Percentiles rank a stretch among this genome's conserved stretches.
Evolutionary conservation across 2,113 vertebrate species (phyloP).

Genomic region (Petrocephalus microphthalmus): DNA sequence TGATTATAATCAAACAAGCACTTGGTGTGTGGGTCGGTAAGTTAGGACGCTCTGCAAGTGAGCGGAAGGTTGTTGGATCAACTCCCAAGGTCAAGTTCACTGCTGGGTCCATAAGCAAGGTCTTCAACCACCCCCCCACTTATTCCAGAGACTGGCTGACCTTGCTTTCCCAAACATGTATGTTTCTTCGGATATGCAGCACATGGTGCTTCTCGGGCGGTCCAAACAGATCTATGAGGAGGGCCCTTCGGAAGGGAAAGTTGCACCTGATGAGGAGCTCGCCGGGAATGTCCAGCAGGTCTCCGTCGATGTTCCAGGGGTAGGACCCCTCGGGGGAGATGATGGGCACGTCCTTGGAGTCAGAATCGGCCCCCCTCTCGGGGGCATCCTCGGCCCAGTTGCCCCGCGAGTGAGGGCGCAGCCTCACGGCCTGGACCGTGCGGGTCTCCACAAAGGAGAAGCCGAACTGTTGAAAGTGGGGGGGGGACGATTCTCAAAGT

Average conservation of each 20-base stretch:
- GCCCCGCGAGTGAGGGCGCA: slow-evolving; percentile 41
- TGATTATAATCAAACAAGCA: neutral
- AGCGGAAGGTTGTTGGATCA: neutral
- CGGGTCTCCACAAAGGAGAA: slow-evolving; percentile 79
- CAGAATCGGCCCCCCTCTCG: slow-evolving; percentile 34
- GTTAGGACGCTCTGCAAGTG: neutral
- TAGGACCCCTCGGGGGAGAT: slow-evolving; percentile 49
- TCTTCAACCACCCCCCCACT: neutral
- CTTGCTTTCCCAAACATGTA: neutral
- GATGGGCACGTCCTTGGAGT: slow-evolving; percentile 30
- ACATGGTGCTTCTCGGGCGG: neutral
- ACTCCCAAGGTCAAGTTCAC: neutral
- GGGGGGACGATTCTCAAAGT: neutral
- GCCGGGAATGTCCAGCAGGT: slow-evolving; percentile 64
- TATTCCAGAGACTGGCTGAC: neutral
- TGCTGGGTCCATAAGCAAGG: neutral
- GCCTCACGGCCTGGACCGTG: slow-evolving; percentile 65
- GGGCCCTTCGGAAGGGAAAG: neutral
- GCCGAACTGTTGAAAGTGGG: slow-evolving; percentile 56
- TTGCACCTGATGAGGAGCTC: slow-evolving; percentile 67
- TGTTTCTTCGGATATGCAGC: neutral
- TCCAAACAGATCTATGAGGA: neutral
- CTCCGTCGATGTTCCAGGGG: slow-evolving; percentile 78
- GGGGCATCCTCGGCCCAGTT: slow-evolving; percentile 23
- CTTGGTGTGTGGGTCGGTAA: neutral